Conservation (phyloP, 2,113 vertebrate genomes). For the Hystrix brachyura region DNA sequence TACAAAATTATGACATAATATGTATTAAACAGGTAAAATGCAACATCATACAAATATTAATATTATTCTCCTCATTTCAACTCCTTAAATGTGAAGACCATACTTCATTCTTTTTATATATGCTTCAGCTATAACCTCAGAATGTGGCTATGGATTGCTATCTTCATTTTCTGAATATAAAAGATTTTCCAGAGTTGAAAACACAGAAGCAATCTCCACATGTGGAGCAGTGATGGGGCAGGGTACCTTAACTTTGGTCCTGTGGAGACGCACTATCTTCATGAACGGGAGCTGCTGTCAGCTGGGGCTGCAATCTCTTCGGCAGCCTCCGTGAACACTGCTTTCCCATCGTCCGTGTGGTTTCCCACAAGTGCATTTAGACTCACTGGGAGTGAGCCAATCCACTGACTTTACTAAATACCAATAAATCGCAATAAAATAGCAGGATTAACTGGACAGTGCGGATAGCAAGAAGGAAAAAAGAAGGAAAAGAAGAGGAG, state of each 20-base stretch:
- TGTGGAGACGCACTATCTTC: not conserved
- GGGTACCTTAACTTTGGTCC: not conserved
- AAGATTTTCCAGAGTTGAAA: not conserved
- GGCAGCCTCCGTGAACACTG: not conserved
- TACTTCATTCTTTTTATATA: not conserved
- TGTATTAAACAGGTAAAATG: not conserved
- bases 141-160: not conserved
- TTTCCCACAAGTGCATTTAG: not conserved
- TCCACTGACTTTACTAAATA: not conserved
- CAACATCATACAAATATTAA: not conserved
- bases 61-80: not conserved
- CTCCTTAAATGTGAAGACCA: not conserved
- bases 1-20: not conserved
- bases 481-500: too few relatives aligned
- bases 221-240: not conserved
- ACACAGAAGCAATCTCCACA: not conserved
- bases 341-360: not conserved
- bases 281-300: not conserved
- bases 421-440: not conserved
- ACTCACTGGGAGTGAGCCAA: not conserved
- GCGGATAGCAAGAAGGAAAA: not conserved
- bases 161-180: conserved; percentile 12
- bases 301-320: not conserved
- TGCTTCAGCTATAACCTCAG: not conserved
- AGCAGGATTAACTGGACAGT: not conserved